These are phyloP conservation scores for Drosophila phalerata DNA, from an alignment of 2,888 invertebrate genomes.

Conservation along the genomic window DNA sequence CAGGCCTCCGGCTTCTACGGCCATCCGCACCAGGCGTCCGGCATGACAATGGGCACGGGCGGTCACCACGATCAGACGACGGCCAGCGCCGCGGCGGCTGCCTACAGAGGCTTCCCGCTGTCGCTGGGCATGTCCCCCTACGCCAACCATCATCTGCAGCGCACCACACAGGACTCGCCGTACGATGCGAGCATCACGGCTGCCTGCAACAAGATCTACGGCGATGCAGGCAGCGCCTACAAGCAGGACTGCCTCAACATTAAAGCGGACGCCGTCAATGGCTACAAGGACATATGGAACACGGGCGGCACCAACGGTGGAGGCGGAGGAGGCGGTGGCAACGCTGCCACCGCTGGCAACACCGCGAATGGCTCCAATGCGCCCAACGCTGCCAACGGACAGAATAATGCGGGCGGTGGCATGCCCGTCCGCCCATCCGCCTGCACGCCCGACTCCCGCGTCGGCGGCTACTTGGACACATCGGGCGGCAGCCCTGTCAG, in stretches of 20 bases:
- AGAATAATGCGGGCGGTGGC: constrained; percentile 86
- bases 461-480: constrained; percentile 91
- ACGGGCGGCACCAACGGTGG: constrained; percentile 86
- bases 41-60: constrained; percentile 88
- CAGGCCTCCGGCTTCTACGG: constrained; percentile 97
- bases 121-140: constrained; percentile 95
- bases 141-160: constrained; percentile 91
- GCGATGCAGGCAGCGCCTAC: constrained; percentile 85
- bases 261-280: constrained; percentile 87
- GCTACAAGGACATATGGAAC: constrained; percentile 89
- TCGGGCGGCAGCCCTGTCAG: constrained; percentile 91
- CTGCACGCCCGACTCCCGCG: constrained; percentile 95
- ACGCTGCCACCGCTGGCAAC: constrained; percentile 86
- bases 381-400: constrained; percentile 86
- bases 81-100: constrained; percentile 88
- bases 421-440: constrained; percentile 93
- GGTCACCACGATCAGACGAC: constrained; percentile 90
- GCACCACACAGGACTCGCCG: constrained; percentile 95
- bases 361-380: constrained; percentile 77
- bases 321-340: constrained; percentile 87
- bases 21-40: constrained; percentile 93
- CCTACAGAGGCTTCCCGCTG: constrained; percentile 94
- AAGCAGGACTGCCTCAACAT: constrained; percentile 91
- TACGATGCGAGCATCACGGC: constrained; percentile 96
- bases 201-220: constrained; percentile 90